Evolutionary conservation across 2,797 vertebrate species (phyloP).

Genomic region (Schizothorax lantsangensis): DNA sequence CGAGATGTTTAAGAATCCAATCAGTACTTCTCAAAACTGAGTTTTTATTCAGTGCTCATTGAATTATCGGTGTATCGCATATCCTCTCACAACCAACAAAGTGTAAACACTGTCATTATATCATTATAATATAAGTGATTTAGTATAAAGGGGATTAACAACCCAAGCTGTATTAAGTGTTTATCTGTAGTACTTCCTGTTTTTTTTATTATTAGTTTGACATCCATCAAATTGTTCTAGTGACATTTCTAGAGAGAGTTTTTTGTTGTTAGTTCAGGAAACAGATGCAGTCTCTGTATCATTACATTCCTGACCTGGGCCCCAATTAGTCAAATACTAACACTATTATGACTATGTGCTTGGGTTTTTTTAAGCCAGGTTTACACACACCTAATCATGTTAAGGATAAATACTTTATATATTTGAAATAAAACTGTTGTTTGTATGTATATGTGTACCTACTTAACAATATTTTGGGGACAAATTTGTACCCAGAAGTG

Average conservation of each 20-base stretch:
- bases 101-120: too few relatives aligned
- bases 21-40: too few relatives aligned
- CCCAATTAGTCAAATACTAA: background rate
- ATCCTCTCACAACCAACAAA: too few relatives aligned
- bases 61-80: too few relatives aligned
- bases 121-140: too few relatives aligned
- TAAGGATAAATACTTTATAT: background rate
- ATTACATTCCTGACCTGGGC: background rate
- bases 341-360: background rate
- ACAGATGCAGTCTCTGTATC: background rate
- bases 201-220: too few relatives aligned
- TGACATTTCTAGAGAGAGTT: too few relatives aligned
- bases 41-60: too few relatives aligned
- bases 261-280: background rate
- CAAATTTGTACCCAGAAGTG: too few relatives aligned
- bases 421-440: background rate
- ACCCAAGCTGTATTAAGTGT: background rate
- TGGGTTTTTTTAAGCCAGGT: background rate
- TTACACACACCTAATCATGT: background rate
- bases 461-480: too few relatives aligned
- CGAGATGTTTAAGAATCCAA: too few relatives aligned
- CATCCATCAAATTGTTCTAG: background rate
- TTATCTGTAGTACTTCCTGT: background rate
- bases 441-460: background rate
- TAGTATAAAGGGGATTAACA: background rate